Percentiles rank a stretch among this genome's conserved stretches.
phyloP scores from a whole-genome alignment of 2,888 invertebrate species.

The Drosophila eohydei region DNA sequence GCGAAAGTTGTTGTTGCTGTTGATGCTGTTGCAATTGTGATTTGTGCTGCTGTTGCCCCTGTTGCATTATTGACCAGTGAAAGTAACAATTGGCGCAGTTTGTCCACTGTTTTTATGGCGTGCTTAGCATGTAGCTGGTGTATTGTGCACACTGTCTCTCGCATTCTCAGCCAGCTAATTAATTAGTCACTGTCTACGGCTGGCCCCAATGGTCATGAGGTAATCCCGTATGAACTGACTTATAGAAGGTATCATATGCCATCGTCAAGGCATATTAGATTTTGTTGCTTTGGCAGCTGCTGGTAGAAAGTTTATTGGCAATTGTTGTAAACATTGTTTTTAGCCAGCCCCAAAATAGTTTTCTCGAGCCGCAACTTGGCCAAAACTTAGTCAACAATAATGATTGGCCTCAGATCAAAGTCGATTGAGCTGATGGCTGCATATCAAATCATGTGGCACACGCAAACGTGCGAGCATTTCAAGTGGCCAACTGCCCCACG shows the following conservation, averaged over 20 bases:
- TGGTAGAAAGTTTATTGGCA: constrained; percentile 58
- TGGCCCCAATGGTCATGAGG: constrained; percentile 38
- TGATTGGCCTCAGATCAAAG: constrained; percentile 53
- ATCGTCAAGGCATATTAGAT: neutral
- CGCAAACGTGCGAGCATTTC: constrained; percentile 56
- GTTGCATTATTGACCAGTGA: constrained; percentile 72
- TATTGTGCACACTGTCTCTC: neutral
- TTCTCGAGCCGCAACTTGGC: constrained; percentile 25
- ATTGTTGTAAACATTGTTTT: constrained; percentile 53
- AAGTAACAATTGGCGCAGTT: constrained; percentile 69
- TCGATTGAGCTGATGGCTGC: constrained; percentile 40
- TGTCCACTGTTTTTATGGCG: constrained; percentile 40
- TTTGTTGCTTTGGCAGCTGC: constrained; percentile 27
- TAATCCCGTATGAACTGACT: constrained; percentile 34
- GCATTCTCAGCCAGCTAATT: constrained; percentile 55
- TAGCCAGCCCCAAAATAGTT: constrained; percentile 40
- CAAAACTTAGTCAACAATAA: constrained; percentile 42
- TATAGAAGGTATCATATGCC: constrained; percentile 5
- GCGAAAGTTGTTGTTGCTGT: constrained; percentile 62
- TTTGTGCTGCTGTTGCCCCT: constrained; percentile 33
- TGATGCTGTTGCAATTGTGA: constrained; percentile 36
- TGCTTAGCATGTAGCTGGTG: neutral
- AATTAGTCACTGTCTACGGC: constrained; percentile 23
- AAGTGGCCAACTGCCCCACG: constrained; percentile 18
- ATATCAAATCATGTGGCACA: constrained; percentile 50